A percentile compares a stretch with the other conserved stretches of the same genome.
These are phyloP conservation scores for Porites cylindrica DNA, from an alignment of 92 coral and sea anemone genomes.

Conservation along the genomic window DNA sequence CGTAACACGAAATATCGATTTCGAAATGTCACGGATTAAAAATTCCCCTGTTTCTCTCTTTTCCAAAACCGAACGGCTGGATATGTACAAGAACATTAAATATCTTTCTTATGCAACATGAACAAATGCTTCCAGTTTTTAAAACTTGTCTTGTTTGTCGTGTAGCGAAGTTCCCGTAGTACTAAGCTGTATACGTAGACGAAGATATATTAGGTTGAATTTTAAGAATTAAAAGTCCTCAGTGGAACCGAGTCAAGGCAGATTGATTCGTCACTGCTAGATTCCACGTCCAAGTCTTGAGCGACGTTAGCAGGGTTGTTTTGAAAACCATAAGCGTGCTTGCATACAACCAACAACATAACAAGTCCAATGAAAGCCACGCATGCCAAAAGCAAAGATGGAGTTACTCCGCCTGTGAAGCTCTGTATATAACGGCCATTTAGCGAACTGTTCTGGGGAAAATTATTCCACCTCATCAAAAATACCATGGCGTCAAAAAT, in stretches of 20 bases:
- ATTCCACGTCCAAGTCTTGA: background rate
- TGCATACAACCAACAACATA: background rate
- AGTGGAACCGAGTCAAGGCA: background rate
- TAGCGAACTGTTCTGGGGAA: background rate
- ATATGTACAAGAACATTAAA: too few relatives aligned
- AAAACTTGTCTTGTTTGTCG: too few relatives aligned
- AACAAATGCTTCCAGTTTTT: too few relatives aligned
- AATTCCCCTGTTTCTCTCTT: too few relatives aligned
- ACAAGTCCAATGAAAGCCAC: background rate
- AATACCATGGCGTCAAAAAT: background rate
- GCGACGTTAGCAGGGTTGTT: background rate
- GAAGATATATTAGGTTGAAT: background rate
- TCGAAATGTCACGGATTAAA: too few relatives aligned
- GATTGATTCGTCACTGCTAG: background rate
- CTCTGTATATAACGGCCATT: background rate
- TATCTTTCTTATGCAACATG: too few relatives aligned
- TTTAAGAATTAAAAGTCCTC: background rate
- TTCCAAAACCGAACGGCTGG: too few relatives aligned
- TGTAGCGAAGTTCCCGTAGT: too few relatives aligned
- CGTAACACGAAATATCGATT: too few relatives aligned
- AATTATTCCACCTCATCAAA: background rate
- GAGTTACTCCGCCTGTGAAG: constrained; percentile 9
- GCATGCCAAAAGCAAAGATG: constrained; percentile 8
- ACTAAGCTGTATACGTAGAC: background rate
- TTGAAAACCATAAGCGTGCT: background rate